Percentiles rank a stretch among this genome's conserved stretches.
Evolutionary conservation across 2,888 invertebrate species (phyloP).

Genomic region (Lydus trimaculatus): DNA sequence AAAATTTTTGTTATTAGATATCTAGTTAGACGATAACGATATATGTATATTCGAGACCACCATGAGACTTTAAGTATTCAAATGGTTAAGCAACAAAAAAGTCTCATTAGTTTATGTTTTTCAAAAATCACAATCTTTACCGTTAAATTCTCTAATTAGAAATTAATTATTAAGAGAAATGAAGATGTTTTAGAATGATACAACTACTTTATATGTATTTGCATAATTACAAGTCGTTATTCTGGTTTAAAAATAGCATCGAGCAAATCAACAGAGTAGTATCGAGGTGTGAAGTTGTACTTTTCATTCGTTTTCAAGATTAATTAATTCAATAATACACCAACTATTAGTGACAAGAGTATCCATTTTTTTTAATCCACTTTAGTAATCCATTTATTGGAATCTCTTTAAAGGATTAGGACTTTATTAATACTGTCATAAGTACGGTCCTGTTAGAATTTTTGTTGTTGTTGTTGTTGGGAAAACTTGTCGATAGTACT

Average conservation of each 20-base stretch:
- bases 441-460: background rate
- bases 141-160: background rate
- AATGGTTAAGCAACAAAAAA: background rate
- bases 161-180: background rate
- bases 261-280: background rate
- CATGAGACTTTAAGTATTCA: background rate
- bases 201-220: background rate
- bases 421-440: background rate
- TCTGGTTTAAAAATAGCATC: conserved; percentile 2
- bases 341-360: background rate
- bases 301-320: background rate
- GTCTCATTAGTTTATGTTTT: background rate
- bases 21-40: background rate
- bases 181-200: background rate
- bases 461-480: no score
- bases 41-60: background rate
- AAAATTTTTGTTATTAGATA: background rate
- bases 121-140: no score
- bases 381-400: background rate
- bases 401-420: background rate
- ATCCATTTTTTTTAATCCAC: background rate
- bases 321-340: background rate
- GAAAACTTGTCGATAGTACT: background rate
- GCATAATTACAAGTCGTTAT: background rate
- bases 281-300: background rate